Evolutionary conservation across 2,888 invertebrate genomes (phyloP).

Genomic region (Rugalucina vietnamica): DNA sequence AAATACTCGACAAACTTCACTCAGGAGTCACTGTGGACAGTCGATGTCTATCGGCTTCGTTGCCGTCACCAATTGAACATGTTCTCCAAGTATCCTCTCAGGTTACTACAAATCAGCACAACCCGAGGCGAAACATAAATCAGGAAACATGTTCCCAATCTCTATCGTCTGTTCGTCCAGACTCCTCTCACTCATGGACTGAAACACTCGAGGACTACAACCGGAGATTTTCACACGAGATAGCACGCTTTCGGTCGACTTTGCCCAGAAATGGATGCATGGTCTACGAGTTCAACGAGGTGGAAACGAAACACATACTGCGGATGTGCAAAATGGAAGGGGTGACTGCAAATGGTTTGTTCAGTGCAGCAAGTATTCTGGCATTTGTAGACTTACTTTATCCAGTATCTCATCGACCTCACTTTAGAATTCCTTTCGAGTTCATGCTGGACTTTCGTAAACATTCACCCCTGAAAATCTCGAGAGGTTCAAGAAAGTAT

Average conservation of each 20-base stretch:
- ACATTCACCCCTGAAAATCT: not conserved
- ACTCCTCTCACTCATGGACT: not conserved
- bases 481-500: not conserved
- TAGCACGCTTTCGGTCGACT: not conserved
- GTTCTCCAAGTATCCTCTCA: too few species aligned
- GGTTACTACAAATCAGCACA: too few species aligned
- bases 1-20: slow-evolving; percentile 31
- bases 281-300: not conserved
- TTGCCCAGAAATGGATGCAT: not conserved
- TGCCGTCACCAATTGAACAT: too few species aligned
- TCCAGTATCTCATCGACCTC: not conserved
- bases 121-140: too few species aligned
- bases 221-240: not conserved
- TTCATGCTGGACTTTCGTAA: slow-evolving; percentile 54
- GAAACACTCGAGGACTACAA: not conserved
- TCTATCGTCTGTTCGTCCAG: not conserved
- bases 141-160: too few species aligned
- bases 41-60: not conserved
- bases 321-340: slow-evolving; percentile 7
- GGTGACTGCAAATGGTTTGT: slow-evolving; percentile 23
- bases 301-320: not conserved
- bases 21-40: not conserved
- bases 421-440: slow-evolving; percentile 47
- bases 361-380: slow-evolving; percentile 42
- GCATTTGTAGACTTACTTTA: slow-evolving; percentile 50